Percentiles rank a stretch among this genome's conserved stretches.
These are phyloP conservation scores for Leguminivora glycinivorella DNA, from an alignment of 1,140 invertebrate species.

Conservation along the genomic window DNA sequence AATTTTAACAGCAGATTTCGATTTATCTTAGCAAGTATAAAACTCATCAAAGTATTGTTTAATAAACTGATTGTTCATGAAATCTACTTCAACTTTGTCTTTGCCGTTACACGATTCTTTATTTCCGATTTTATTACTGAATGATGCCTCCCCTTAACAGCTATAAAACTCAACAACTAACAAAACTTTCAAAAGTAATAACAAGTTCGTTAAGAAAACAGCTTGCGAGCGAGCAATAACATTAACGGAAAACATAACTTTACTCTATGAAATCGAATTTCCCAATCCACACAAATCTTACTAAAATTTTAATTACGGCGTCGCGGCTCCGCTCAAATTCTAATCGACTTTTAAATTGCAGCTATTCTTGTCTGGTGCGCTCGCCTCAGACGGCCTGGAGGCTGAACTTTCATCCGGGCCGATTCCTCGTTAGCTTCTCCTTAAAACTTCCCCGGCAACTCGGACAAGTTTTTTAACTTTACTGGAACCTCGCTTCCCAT, in stretches of 20 bases:
- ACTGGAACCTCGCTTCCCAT: constrained; percentile 61
- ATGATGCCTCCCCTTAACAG: no score
- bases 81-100: no score
- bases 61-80: no score
- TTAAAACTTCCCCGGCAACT: constrained; percentile 70
- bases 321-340: constrained; percentile 67
- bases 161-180: neutral
- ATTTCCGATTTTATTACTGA: neutral
- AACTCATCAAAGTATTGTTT: no score
- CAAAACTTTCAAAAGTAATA: constrained; percentile 1
- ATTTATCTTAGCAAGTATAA: no score
- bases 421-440: constrained; percentile 75
- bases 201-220: neutral
- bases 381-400: constrained; percentile 54
- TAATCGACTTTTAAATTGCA: constrained; percentile 78
- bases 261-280: constrained; percentile 38
- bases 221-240: neutral
- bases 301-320: constrained; percentile 66
- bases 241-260: constrained; percentile 34
- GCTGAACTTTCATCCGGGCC: constrained; percentile 71
- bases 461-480: constrained; percentile 74
- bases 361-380: constrained; percentile 71
- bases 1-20: no score
- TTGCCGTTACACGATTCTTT: no score
- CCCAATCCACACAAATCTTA: constrained; percentile 37